Evolutionary conservation across 30 jellyfish, hydroid and myxozoan genomes (phyloP).

Genomic region (Aurelia aurita complex sp. Pacific): DNA sequence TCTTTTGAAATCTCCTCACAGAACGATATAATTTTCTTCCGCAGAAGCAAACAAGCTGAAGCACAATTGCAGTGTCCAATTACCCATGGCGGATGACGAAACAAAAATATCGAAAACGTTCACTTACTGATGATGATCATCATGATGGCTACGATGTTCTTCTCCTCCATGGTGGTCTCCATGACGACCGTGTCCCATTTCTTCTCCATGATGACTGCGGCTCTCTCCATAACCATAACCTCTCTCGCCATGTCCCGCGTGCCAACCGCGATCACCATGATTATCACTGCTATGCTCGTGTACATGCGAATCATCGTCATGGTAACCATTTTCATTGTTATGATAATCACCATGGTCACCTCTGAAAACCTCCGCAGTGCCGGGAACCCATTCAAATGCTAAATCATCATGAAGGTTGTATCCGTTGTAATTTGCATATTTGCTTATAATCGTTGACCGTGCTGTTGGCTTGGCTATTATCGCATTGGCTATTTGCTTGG

Average conservation of each 20-base stretch:
- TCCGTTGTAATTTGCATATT: conserved; percentile 33
- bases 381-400: conserved; percentile 52
- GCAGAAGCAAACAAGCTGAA: too few relatives aligned
- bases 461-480: neutral
- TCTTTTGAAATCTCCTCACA: too few relatives aligned
- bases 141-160: conserved; percentile 12
- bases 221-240: conserved; percentile 39
- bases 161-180: conserved; percentile 50
- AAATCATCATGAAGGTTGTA: conserved; percentile 45
- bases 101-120: too few relatives aligned
- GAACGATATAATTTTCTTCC: too few relatives aligned
- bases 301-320: conserved; percentile 35
- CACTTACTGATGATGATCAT: conserved; percentile 7
- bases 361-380: conserved; percentile 39
- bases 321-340: conserved; percentile 37
- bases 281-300: conserved; percentile 45
- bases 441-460: conserved; percentile 19
- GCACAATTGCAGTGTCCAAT: too few relatives aligned
- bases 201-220: conserved; percentile 32
- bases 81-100: too few relatives aligned
- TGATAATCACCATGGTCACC: conserved; percentile 71
- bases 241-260: conserved; percentile 59
- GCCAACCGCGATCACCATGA: conserved; percentile 77
- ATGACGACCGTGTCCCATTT: conserved; percentile 26
- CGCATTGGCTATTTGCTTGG: too few relatives aligned